These are phyloP conservation scores for Pardalotus punctatus DNA, from an alignment of 2,113 vertebrate genomes.

Conservation along the genomic window DNA sequence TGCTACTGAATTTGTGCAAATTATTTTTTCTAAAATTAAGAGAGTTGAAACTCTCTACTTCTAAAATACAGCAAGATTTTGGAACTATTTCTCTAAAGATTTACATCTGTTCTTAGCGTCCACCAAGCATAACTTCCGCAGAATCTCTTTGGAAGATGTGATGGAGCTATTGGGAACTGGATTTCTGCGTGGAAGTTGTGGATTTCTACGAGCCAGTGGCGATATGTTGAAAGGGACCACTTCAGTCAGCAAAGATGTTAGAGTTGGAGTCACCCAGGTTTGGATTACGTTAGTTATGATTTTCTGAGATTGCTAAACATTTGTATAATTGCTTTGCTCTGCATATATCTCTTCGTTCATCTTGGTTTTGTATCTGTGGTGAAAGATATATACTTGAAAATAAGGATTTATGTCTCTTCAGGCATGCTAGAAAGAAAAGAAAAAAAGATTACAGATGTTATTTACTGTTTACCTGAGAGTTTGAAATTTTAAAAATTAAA, in stretches of 20 bases:
- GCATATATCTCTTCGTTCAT: background rate
- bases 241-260: conserved; percentile 85
- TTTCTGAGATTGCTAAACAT: background rate
- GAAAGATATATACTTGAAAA: background rate
- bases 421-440: background rate
- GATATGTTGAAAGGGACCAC: conserved; percentile 91
- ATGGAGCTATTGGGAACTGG: conserved; percentile 87
- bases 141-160: conserved; percentile 82
- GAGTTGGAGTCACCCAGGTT: conserved; percentile 93
- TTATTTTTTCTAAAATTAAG: background rate
- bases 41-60: background rate
- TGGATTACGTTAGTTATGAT: background rate
- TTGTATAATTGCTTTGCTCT: background rate
- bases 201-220: conserved; percentile 89
- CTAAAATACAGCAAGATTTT: background rate
- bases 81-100: background rate
- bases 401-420: background rate
- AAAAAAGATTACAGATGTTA: background rate
- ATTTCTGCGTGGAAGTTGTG: conserved; percentile 86
- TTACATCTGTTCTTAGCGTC: conserved; percentile 23
- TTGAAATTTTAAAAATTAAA: background rate
- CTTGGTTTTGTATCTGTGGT: background rate
- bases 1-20: background rate
- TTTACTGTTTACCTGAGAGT: background rate
- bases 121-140: conserved; percentile 70